Evolutionary conservation across 2,113 vertebrate genomes (phyloP), one percentile per base, ranked within the genome.

Genomic region (Trachemys scripta): DNA sequence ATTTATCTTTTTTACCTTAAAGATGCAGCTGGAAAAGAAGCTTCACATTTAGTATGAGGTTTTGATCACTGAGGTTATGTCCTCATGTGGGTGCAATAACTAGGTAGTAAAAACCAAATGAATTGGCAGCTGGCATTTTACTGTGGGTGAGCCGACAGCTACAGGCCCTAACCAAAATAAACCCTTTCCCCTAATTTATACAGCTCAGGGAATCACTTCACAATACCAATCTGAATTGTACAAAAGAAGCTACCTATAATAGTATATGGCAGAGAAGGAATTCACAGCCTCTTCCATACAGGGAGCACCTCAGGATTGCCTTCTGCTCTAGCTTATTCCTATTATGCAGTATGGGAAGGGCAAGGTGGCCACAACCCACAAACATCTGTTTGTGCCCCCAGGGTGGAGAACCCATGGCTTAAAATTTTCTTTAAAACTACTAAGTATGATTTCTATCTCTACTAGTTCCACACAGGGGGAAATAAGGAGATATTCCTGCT

Each of bases 91-190:
- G 3, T 42, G 13, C 16, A 5, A 10, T 82, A 53, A 50, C 50
- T 47, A 10, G 16, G 45, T 38, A 9, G 27, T 83, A 27, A 59
- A 59, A 45, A 1, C 42, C 14, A 69, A 88, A 81, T 47, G 35
- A 81, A 65, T 69, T 27, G 57, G 17, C 8, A 88, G n/a, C 49
- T 6, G 51, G 2, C 0, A 0, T 42, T 87, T 25, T 78, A 72
- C 42, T 10, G 0, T 53, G 78, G 19, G 4, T 27, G 16, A 35
- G 17, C 0, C 0, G 10, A 29, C 2, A 62, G 20, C 38, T 47
- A 6, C 14, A 20, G 1, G 0, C 9, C 49, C 35, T 27, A 72
- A 22, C 5, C 85, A 42, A 65, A 54, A 81, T 14, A 31, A 59
- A 72, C n/a, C 1, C 5, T 16, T 84, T 79, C 72, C 14, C 45